Evolutionary conservation across 2,888 invertebrate species (phyloP).

Genomic region (Cryptocephalus moraei): DNA sequence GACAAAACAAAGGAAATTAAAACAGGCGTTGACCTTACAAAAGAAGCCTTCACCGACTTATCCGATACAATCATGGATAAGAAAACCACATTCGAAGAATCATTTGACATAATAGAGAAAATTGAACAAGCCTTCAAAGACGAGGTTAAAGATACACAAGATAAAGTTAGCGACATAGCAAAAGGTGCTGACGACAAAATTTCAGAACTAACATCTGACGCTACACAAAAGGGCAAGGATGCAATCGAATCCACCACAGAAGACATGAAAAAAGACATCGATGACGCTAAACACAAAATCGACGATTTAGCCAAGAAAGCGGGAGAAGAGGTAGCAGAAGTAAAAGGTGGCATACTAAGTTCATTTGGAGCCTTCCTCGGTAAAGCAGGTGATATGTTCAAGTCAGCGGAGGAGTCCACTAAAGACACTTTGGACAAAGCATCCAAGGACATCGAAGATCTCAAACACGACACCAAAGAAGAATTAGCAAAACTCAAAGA

Average conservation of each 20-base stretch:
- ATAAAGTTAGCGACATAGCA: background rate
- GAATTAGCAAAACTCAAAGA: conserved; percentile 1
- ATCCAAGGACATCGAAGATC: conserved; percentile 1
- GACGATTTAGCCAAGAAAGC: background rate
- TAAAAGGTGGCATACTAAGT: background rate
- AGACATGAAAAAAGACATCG: background rate
- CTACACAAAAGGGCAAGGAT: background rate
- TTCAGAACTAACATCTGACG: background rate
- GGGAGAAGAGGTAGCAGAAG: background rate
- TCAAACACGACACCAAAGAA: background rate
- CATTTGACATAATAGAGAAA: background rate
- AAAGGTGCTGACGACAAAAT: conserved; percentile 1
- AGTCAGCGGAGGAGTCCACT: too few relatives aligned
- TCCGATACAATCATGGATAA: background rate
- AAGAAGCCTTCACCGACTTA: background rate
- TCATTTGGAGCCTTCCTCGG: background rate
- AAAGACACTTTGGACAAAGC: conserved; percentile 1
- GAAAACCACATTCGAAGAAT: background rate
- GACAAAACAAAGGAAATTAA: conserved; percentile 22
- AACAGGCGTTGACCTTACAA: background rate
- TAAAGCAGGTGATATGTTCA: too few relatives aligned
- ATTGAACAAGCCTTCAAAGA: background rate
- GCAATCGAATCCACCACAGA: background rate
- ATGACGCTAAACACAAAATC: background rate
- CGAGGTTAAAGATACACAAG: conserved; percentile 1